Evolutionary conservation across 2,888 invertebrate species (phyloP).

Genomic region (Apamea monoglypha): DNA sequence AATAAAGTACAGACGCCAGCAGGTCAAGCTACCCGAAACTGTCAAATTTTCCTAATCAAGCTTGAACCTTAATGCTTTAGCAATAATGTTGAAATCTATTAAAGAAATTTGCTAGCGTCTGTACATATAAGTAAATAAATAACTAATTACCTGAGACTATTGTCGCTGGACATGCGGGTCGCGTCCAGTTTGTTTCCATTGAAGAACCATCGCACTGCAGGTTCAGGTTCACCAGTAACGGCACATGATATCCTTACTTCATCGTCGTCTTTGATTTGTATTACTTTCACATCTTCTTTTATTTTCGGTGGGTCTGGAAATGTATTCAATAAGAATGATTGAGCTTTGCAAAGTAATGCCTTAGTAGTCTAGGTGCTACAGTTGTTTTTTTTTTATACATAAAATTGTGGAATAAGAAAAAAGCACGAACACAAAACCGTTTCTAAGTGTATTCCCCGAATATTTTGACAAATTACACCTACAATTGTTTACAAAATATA

Average conservation of each 20-base stretch:
- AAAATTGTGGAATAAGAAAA: background rate
- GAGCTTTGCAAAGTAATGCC: background rate
- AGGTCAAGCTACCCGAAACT: too few species aligned
- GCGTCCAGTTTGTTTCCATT: conserved; percentile 58
- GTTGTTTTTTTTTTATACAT: background rate
- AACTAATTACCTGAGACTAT: conserved; percentile 70
- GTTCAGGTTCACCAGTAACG: conserved; percentile 71
- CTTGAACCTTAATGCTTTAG: too few species aligned
- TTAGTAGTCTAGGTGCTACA: background rate
- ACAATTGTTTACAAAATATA: background rate
- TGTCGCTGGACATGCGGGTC: conserved; percentile 47
- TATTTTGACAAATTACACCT: background rate
- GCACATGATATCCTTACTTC: conserved; percentile 67
- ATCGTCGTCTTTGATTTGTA: conserved; percentile 62
- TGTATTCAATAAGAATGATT: background rate
- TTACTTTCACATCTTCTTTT: conserved; percentile 22
- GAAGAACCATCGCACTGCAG: conserved; percentile 72
- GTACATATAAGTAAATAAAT: too few species aligned
- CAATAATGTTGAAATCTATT: too few species aligned
- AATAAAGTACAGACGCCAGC: too few species aligned
- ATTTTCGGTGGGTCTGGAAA: conserved; percentile 74
- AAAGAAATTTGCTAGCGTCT: too few species aligned
- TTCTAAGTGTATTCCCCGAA: background rate
- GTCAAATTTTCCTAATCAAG: too few species aligned
- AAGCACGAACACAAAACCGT: background rate